Percentiles rank a stretch among this genome's conserved stretches.
phyloP scores from a whole-genome alignment of 1,140 invertebrate species.

The Heliconius melpomene region DNA sequence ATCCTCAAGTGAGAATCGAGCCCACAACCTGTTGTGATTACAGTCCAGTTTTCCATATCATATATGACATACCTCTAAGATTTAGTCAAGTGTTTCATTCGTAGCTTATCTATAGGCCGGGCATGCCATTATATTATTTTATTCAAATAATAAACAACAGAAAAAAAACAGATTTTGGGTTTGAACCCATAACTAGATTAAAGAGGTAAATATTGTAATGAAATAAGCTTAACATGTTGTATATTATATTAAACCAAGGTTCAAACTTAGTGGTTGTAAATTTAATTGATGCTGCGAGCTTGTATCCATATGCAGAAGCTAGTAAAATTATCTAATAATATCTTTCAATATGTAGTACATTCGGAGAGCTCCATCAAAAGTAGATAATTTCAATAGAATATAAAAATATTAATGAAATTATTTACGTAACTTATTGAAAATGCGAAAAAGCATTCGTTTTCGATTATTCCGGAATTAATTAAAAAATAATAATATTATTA shows the following conservation, averaged over 20 bases:
- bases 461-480: no score
- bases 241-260: background rate
- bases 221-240: background rate
- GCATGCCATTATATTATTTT: no score
- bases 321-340: background rate
- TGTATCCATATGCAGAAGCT: background rate
- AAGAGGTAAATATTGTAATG: background rate
- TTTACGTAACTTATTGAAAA: no score
- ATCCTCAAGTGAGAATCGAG: no score
- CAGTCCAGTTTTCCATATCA: no score
- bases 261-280: slow-evolving; percentile 2
- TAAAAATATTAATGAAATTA: no score
- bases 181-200: background rate
- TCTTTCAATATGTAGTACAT: background rate
- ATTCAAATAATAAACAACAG: no score
- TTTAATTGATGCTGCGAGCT: background rate
- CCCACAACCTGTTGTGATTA: no score
- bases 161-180: background rate
- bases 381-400: background rate
- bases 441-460: no score
- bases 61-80: background rate
- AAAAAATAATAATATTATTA: no score
- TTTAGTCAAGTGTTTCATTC: background rate
- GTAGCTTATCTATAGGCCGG: background rate
- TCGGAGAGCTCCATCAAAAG: background rate